Base-by-base conservation (phyloP, 2,113 vertebrate genomes). In the Gymnarchus niloticus region DNA sequence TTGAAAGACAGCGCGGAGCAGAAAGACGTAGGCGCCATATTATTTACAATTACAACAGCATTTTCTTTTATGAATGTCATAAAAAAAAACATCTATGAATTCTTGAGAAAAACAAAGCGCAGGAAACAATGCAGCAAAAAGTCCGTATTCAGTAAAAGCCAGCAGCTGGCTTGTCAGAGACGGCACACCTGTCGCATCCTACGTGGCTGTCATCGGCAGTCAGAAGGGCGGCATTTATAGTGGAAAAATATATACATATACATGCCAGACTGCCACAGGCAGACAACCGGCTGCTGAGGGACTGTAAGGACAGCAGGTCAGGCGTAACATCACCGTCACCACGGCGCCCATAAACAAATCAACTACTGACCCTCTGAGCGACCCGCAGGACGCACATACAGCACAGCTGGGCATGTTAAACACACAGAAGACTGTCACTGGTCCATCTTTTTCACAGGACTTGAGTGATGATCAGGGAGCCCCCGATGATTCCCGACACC, bases 81-180 rank as follows among this genome's bases (percentile, higher is more conserved):
- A 51, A 56, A 28, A 82, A 82, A 82, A 82, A 52, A 82, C 25
- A 48, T 9, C 54, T 6, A 44, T 41, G 8, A 57, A 21, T 10
- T 44, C 56, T n/a, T 44, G 28, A 57, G 21, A 54, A 51, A 82
- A 56, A 82, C 23, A 48, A n/a, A 37, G 4, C 82, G 12, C 25
- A 44, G 56, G 23, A 83, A 83, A 57, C 54, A 56, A 33, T 25
- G 41, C 6, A 44, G 44, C 41, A 46, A 57, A 83, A 56, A 57
- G 23, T 57, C 37, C 21, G 33, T 6, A 5, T n/a, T 17, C 54
- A n/a, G 37, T 59, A 44, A 41, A 59, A 56, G 37, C 82, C 33
- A 41, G 82, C 82, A 83, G 56, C 82, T 83, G 82, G 52, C 54
- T 41, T 8, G 33, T 23, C 82, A 83, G 23, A 76, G 69, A 57